Base-by-base conservation (phyloP, 2,797 vertebrate genomes). In the Distichodus sexfasciatus region DNA sequence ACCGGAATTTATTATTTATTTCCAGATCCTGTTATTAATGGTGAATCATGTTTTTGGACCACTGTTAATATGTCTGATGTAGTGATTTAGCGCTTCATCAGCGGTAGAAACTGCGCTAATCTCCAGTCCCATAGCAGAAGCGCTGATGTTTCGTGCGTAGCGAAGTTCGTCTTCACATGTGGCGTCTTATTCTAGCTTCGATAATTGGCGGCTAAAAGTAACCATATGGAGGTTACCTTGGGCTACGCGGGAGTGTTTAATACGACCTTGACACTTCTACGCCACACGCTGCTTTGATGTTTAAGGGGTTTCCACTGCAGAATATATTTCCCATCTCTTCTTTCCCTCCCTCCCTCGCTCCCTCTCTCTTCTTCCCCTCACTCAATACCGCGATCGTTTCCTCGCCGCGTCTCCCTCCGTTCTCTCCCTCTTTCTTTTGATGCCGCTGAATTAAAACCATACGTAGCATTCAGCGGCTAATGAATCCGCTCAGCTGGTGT, bases 401-500 rank as follows among this genome's bases (percentile, higher is more conserved):
- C 1, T 57, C 61, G 47, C 64, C 24, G 35, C 43, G n/a, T n/a
- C 47, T 29, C n/a, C 40, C 47, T 40, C 38, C n/a, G 19, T 17
- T 38, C 55, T 79, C 78, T 81, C 79, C 74, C 66, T 77, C 59
- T 66, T 76, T 61, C 10, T 77, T 74, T 82, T 68, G 81, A 79
- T 84, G 80, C 69, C 63, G 6, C 50, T 40, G 65, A 86, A 89
- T 90, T 86, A 85, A 83, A 88, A 88, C 89, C 88, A 90, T 82
- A 86, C 90, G 88, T 88, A 85, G 82, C 81, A 81, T 85, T 84
- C 83, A 85, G 85, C 72, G 54, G 74, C 83, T 87, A 88, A 89
- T 89, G 88, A 87, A 70, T 64, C 57, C 55, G 29, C 76, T 70
- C 59, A 76, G 79, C 78, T 73, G 59, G 51, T 62, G n/a, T n/a